Percentiles rank a stretch among this genome's conserved stretches.
phyloP scores from a whole-genome alignment of 2,113 vertebrate species.

The Varanus salvator region DNA sequence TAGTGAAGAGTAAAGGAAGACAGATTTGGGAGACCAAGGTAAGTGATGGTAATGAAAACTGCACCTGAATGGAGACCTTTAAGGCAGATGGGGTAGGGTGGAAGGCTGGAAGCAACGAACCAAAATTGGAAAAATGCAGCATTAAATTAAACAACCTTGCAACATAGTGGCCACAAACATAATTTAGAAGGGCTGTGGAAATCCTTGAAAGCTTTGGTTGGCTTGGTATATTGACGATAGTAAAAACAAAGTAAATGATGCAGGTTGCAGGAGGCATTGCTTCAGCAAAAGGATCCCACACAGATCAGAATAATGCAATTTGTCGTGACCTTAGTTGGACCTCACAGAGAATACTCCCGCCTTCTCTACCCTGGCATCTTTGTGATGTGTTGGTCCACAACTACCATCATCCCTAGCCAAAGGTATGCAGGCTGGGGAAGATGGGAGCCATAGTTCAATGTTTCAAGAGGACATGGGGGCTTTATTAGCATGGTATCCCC shows the following conservation, averaged over 20 bases:
- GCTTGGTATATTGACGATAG: not conserved
- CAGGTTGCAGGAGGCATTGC: not conserved
- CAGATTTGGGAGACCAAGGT: not conserved
- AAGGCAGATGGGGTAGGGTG: not conserved
- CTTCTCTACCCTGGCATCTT: too few species aligned
- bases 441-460: not conserved
- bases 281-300: not conserved
- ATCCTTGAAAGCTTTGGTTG: not conserved
- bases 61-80: not conserved
- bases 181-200: not conserved
- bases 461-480: too few species aligned
- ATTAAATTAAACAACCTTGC: slow-evolving; percentile 11
- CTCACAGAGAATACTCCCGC: not conserved
- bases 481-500: not conserved
- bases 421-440: not conserved
- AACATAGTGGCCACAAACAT: slow-evolving; percentile 3
- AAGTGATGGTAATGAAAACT: not conserved
- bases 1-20: not conserved
- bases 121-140: not conserved
- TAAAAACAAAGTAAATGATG: slow-evolving; percentile 1
- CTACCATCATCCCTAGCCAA: too few species aligned
- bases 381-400: too few species aligned
- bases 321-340: fast-evolving
- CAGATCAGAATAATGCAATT: not conserved
- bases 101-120: not conserved